Conservation (phyloP, 1,140 invertebrate species). For the Harlomillsia oculata region DNA sequence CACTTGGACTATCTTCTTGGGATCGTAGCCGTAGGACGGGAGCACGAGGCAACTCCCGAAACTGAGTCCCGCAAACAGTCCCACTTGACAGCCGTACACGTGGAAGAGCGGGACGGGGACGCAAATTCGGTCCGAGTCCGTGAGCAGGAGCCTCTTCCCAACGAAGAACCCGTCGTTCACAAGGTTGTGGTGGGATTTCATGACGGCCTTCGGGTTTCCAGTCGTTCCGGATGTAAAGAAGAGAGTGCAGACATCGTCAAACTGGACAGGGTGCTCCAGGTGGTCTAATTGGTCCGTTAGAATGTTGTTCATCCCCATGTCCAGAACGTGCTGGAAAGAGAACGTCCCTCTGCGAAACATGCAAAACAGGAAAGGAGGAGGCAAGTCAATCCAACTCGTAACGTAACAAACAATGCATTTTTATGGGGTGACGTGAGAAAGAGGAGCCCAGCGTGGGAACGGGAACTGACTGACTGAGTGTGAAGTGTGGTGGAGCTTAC, state of each 20-base stretch:
- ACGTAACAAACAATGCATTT: no score
- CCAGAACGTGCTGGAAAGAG: slow-evolving; percentile 40
- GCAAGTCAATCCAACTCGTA: no score
- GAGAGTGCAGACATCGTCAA: slow-evolving; percentile 62
- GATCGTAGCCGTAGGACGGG: slow-evolving; percentile 45
- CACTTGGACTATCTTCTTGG: background rate
- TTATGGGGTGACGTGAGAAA: no score
- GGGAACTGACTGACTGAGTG: no score
- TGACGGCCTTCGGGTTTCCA: slow-evolving; percentile 76
- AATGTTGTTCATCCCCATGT: slow-evolving; percentile 36
- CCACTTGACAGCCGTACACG: slow-evolving; percentile 70
- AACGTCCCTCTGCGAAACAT: slow-evolving; percentile 36
- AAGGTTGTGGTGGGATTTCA: slow-evolving; percentile 67
- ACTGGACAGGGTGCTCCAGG: slow-evolving; percentile 47
- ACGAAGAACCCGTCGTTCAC: slow-evolving; percentile 65
- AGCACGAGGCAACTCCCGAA: slow-evolving; percentile 60
- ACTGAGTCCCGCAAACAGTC: slow-evolving; percentile 45
- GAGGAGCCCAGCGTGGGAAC: no score
- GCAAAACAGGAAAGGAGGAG: no score
- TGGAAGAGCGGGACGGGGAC: slow-evolving; percentile 85
- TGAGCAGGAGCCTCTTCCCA: slow-evolving; percentile 12
- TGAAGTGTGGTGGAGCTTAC: no score
- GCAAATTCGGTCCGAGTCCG: slow-evolving; percentile 46
- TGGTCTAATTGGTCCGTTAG: slow-evolving; percentile 40
- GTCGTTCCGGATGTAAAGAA: slow-evolving; percentile 76